Conservation (phyloP, 2,797 vertebrate species). For the Melanotaenia parkinsoni region DNA sequence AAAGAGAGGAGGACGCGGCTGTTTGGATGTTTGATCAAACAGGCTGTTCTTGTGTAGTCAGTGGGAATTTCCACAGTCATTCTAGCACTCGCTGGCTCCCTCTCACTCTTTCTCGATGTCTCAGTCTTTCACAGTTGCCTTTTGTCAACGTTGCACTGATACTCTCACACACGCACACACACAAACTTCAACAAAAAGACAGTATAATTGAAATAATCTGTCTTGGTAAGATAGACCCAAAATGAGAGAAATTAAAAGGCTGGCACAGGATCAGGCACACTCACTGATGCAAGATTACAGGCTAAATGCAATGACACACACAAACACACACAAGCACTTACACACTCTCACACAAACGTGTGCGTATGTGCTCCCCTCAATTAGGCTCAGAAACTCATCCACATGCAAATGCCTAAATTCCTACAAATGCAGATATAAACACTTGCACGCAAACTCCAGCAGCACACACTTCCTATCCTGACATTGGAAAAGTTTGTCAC, state of each 20-base stretch:
- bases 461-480: slow-evolving; percentile 7
- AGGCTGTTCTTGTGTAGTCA: slow-evolving; percentile 67
- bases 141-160: slow-evolving; percentile 53
- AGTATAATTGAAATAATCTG: slow-evolving; percentile 73
- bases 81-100: slow-evolving; percentile 56
- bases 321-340: slow-evolving; percentile 22
- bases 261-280: slow-evolving; percentile 59
- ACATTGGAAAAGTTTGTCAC: slow-evolving; percentile 50
- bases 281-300: slow-evolving; percentile 72
- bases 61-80: slow-evolving; percentile 80
- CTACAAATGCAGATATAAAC: slow-evolving; percentile 33
- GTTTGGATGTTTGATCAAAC: slow-evolving; percentile 71
- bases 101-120: slow-evolving; percentile 57
- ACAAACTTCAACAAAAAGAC: slow-evolving; percentile 45
- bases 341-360: slow-evolving; percentile 15
- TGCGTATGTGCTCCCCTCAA: slow-evolving; percentile 31
- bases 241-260: slow-evolving; percentile 72
- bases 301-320: slow-evolving; percentile 52
- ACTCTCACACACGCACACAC: slow-evolving; percentile 20
- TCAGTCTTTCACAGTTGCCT: slow-evolving; percentile 62
- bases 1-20: slow-evolving; percentile 57
- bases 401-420: slow-evolving; percentile 41
- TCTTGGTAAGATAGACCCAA: slow-evolving; percentile 60
- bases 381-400: slow-evolving; percentile 43
- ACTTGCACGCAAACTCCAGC: slow-evolving; percentile 5